These are phyloP conservation scores for Tortrix viridana DNA, from an alignment of 2,888 invertebrate genomes.

Conservation along the genomic window DNA sequence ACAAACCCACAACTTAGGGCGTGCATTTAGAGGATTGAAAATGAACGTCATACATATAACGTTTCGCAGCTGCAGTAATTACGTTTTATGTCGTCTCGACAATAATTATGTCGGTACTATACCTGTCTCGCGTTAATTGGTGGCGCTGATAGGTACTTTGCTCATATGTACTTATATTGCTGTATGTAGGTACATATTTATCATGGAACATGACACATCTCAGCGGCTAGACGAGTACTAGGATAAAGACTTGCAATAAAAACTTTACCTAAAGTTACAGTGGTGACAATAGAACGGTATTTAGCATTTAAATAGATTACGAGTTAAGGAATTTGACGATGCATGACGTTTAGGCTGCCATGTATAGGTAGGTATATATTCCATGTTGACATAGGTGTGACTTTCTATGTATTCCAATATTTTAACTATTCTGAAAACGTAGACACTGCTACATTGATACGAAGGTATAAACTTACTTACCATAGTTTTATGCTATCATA, in stretches of 20 bases:
- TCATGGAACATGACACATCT: conserved; percentile 22
- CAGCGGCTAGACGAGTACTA: neutral
- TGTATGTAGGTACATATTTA: conserved; percentile 17
- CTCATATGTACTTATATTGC: conserved; percentile 24
- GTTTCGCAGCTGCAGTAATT: conserved; percentile 37
- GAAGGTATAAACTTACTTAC: conserved; percentile 69
- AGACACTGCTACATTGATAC: conserved; percentile 59
- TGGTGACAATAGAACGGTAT: neutral
- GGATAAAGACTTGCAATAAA: neutral
- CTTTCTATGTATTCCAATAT: neutral
- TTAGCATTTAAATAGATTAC: neutral
- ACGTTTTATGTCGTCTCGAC: conserved; percentile 39
- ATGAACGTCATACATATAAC: conserved; percentile 37
- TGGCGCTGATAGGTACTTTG: conserved; percentile 29
- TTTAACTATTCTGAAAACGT: conserved; percentile 42
- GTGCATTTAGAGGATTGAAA: conserved; percentile 35
- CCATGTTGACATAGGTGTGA: no score
- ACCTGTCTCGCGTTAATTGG: conserved; percentile 39
- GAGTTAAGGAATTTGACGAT: no score
- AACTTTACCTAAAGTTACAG: no score
- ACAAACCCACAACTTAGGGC: conserved; percentile 31
- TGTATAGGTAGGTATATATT: no score
- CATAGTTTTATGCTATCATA: conserved; percentile 77
- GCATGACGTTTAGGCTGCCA: no score
- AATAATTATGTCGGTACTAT: conserved; percentile 37